These are phyloP conservation scores for Eurytemora carolleeae DNA, from an alignment of 1,140 invertebrate species.

Conservation along the genomic window DNA sequence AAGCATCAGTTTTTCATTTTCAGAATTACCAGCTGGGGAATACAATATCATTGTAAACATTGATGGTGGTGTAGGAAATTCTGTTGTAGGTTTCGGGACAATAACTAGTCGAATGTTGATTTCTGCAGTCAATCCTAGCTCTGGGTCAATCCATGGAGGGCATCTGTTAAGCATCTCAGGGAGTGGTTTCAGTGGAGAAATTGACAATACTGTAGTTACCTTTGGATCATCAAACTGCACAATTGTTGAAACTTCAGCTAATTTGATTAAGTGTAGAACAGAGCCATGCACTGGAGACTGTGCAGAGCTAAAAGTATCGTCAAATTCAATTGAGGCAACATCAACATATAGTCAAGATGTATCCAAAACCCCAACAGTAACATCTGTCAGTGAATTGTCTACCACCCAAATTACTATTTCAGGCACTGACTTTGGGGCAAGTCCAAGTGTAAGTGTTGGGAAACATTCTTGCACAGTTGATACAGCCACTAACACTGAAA, in stretches of 20 bases:
- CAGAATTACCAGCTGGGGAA: neutral
- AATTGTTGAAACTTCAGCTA: neutral
- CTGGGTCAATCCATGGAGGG: neutral
- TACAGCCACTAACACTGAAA: neutral
- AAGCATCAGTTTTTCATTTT: neutral
- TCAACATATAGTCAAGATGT: constrained; percentile 7
- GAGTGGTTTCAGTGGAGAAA: neutral
- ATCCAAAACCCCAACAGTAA: constrained; percentile 9
- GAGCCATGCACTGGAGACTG: constrained; percentile 1
- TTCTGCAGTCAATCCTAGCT: neutral
- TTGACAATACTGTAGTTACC: neutral
- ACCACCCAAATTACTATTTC: constrained; percentile 15
- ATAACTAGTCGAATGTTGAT: neutral
- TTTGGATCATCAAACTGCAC: constrained; percentile 2
- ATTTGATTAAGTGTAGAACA: constrained; percentile 12
- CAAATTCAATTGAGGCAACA: too few relatives aligned
- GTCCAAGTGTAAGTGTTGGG: constrained; percentile 13
- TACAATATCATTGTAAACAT: constrained; percentile 7
- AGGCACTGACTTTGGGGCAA: constrained; percentile 13
- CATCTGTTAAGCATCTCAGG: constrained; percentile 1
- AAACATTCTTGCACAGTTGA: neutral
- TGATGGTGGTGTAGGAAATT: neutral
- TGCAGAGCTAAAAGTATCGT: too few relatives aligned
- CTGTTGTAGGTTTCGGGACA: neutral
- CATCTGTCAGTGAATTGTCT: constrained; percentile 8